Conservation (phyloP, 2,113 vertebrate species). For the Vanacampus margaritifer region DNA sequence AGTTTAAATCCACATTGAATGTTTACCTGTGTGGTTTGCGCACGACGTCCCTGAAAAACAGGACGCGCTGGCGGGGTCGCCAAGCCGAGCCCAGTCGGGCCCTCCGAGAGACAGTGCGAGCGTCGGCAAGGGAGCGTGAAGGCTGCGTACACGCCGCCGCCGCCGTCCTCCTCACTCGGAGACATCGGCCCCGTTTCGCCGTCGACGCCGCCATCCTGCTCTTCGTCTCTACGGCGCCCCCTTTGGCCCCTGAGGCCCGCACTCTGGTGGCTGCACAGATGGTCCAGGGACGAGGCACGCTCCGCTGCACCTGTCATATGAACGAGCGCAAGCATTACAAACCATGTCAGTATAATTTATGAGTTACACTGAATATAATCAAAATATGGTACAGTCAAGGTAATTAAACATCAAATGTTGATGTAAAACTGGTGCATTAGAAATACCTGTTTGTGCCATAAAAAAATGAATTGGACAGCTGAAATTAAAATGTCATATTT, state of each 20-base stretch:
- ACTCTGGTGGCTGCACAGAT: slow-evolving; percentile 80
- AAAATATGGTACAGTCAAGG: no score
- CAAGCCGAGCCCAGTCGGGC: slow-evolving; percentile 76
- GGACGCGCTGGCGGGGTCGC: slow-evolving; percentile 78
- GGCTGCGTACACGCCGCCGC: slow-evolving; percentile 79
- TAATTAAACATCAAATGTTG: no score
- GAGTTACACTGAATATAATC: no score
- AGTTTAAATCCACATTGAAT: no score
- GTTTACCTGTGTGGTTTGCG: slow-evolving; percentile 91
- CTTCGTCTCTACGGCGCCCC: slow-evolving; percentile 69
- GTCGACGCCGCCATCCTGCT: slow-evolving; percentile 73
- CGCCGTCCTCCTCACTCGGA: slow-evolving; percentile 71
- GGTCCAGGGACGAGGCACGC: slow-evolving; percentile 89
- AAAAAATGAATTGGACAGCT: no score
- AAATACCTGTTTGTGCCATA: no score
- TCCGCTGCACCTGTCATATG: slow-evolving; percentile 67
- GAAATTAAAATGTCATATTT: no score
- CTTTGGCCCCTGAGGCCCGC: slow-evolving; percentile 72
- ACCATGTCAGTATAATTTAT: no score
- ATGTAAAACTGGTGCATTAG: no score
- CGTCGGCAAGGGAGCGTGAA: slow-evolving; percentile 94
- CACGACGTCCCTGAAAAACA: slow-evolving; percentile 89
- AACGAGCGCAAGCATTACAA: no score
- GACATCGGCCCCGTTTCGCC: slow-evolving; percentile 73
- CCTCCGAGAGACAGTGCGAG: slow-evolving; percentile 95